phyloP scores from a whole-genome alignment of 2,797 vertebrate species.

The Parambassis ranga region DNA sequence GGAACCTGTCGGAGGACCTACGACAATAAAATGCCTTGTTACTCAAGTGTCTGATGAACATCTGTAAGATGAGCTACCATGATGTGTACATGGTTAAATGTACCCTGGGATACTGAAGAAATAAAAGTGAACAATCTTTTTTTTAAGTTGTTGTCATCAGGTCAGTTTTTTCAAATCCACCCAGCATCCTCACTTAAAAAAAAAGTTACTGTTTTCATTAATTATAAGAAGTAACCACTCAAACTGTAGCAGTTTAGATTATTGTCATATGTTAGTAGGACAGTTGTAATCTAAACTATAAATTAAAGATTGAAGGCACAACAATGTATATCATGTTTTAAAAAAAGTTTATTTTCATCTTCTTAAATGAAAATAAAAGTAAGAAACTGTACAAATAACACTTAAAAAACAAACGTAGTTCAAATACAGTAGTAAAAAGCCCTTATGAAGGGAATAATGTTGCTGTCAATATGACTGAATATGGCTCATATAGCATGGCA shows the following conservation, averaged over 20 bases:
- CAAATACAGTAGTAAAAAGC: slow-evolving; percentile 4
- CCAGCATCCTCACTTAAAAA: too few species aligned
- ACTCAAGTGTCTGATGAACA: slow-evolving; percentile 34
- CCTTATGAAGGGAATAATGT: slow-evolving; percentile 66
- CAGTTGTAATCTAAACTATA: too few species aligned
- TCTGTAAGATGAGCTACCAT: slow-evolving; percentile 37
- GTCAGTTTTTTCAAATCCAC: not conserved
- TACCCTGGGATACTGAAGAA: slow-evolving; percentile 41
- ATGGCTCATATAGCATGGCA: slow-evolving; percentile 51
- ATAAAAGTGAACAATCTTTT: slow-evolving; percentile 63
- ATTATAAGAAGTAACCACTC: too few species aligned
- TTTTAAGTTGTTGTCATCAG: slow-evolving; percentile 23
- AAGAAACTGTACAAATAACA: slow-evolving; percentile 29
- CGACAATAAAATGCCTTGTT: slow-evolving; percentile 37
- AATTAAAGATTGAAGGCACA: too few species aligned
- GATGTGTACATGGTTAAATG: slow-evolving; percentile 26
- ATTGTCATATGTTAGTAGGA: too few species aligned
- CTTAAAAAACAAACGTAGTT: not conserved
- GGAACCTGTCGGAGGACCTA: slow-evolving; percentile 56
- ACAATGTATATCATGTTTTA: too few species aligned
- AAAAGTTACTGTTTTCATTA: too few species aligned
- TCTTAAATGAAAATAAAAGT: slow-evolving; percentile 24
- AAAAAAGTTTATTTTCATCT: slow-evolving; percentile 47
- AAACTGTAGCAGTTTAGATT: too few species aligned
- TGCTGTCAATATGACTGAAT: slow-evolving; percentile 64